Conservation (phyloP, 2,797 vertebrate genomes). For the Tragelaphus eurycerus region DNA sequence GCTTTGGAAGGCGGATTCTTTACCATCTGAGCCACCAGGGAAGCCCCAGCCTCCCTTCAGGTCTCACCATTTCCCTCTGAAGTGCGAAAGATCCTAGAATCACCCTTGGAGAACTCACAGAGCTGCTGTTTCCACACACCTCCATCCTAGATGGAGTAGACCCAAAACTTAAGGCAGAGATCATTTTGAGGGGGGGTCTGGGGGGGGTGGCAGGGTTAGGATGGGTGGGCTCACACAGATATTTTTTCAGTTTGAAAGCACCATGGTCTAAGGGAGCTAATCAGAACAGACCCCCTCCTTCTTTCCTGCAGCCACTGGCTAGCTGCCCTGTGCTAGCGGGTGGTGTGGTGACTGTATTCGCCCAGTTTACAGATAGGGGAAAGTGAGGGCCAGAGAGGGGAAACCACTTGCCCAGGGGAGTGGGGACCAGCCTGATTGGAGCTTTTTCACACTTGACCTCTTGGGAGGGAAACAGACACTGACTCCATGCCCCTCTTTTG, state of each 20-base stretch:
- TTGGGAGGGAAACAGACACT: neutral
- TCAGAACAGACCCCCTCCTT: neutral
- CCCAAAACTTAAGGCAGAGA: neutral
- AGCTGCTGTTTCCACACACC: neutral
- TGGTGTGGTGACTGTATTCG: neutral
- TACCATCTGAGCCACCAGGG: neutral
- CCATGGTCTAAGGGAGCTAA: neutral
- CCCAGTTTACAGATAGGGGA: neutral
- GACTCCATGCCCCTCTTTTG: neutral
- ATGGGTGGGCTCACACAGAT: neutral
- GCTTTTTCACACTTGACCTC: neutral
- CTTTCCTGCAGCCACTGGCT: neutral
- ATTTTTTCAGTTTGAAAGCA: neutral
- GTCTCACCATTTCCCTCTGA: neutral
- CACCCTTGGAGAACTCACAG: neutral
- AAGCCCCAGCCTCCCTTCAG: neutral
- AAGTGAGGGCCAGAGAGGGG: neutral
- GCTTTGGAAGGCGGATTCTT: neutral
- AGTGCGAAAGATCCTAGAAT: neutral
- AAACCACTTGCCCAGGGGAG: neutral
- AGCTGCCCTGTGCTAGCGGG: neutral
- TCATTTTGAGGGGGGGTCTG: neutral
- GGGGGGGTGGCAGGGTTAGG: neutral
- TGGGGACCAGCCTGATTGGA: neutral
- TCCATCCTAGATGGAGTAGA: neutral